Conservation (phyloP, 2,797 vertebrate species). For the Rachycentron canadum region DNA sequence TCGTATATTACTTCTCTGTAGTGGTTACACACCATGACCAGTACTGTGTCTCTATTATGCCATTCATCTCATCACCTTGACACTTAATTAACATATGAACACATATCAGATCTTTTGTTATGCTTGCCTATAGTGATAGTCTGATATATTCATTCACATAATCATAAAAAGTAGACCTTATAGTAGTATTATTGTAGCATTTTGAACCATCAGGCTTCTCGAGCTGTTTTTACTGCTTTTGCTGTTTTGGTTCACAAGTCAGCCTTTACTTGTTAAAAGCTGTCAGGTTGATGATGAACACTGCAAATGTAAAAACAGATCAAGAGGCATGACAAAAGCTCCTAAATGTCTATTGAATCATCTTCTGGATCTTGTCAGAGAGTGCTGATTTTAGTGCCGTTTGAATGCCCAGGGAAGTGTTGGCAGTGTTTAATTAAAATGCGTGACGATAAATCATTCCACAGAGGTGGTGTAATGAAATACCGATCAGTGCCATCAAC, state of each 20-base stretch:
- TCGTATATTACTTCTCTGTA: no score
- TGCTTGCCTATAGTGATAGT: background rate
- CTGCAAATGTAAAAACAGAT: slow-evolving; percentile 17
- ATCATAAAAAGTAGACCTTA: background rate
- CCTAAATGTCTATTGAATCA: slow-evolving; percentile 2
- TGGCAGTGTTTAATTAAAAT: slow-evolving; percentile 32
- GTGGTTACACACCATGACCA: background rate
- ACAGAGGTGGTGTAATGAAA: slow-evolving; percentile 33
- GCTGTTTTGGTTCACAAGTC: background rate
- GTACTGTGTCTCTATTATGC: background rate
- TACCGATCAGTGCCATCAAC: slow-evolving; percentile 35
- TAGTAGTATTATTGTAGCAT: background rate
- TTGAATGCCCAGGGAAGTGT: slow-evolving; percentile 14
- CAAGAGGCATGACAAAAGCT: background rate
- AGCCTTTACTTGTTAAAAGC: background rate
- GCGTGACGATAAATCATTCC: slow-evolving; percentile 31
- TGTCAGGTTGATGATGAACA: background rate
- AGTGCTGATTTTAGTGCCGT: background rate
- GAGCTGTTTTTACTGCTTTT: background rate
- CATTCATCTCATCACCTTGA: slow-evolving; percentile 3
- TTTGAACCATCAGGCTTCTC: background rate
- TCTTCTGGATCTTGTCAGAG: slow-evolving; percentile 1
- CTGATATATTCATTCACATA: slow-evolving; percentile 1
- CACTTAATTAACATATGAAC: background rate
- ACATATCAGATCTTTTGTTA: background rate